Conservation (phyloP, 1,140 invertebrate species). For the Gonioctena quinquepunctata region DNA sequence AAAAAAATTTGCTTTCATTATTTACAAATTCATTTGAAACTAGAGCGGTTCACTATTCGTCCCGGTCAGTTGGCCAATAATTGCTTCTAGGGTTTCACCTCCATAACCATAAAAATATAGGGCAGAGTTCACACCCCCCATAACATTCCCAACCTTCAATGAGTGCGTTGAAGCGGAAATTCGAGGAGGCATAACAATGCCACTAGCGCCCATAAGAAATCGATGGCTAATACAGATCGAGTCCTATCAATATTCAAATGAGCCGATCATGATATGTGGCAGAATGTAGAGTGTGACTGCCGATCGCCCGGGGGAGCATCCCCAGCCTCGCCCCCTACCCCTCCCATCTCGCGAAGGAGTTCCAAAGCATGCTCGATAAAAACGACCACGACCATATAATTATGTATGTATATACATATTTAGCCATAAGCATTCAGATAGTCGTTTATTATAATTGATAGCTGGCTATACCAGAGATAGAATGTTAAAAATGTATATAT, state of each 20-base stretch:
- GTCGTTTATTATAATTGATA: constrained; percentile 58
- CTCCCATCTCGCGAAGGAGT: constrained; percentile 29
- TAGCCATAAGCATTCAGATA: constrained; percentile 56
- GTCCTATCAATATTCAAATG: constrained; percentile 49
- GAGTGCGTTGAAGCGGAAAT: too few species aligned
- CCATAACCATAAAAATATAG: too few species aligned
- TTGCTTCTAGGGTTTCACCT: too few species aligned
- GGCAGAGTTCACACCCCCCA: too few species aligned
- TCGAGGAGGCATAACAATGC: constrained; percentile 7
- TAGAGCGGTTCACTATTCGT: too few species aligned
- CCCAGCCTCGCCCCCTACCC: constrained; percentile 31
- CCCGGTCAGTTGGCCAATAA: too few species aligned
- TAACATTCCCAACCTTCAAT: too few species aligned
- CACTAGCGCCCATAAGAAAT: constrained; percentile 31
- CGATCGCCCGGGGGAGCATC: constrained; percentile 37
- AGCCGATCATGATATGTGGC: constrained; percentile 49
- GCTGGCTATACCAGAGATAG: constrained; percentile 53
- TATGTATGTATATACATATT: constrained; percentile 56
- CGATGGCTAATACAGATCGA: constrained; percentile 31
- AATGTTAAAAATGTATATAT: constrained; percentile 55
- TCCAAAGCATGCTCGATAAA: constrained; percentile 52
- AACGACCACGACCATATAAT: constrained; percentile 53
- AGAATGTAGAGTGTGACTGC: constrained; percentile 49
- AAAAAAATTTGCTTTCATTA: too few species aligned
- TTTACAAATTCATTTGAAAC: too few species aligned